Evolutionary conservation across 2,113 vertebrate species (phyloP).

Genomic region (Mastomys coucha): DNA sequence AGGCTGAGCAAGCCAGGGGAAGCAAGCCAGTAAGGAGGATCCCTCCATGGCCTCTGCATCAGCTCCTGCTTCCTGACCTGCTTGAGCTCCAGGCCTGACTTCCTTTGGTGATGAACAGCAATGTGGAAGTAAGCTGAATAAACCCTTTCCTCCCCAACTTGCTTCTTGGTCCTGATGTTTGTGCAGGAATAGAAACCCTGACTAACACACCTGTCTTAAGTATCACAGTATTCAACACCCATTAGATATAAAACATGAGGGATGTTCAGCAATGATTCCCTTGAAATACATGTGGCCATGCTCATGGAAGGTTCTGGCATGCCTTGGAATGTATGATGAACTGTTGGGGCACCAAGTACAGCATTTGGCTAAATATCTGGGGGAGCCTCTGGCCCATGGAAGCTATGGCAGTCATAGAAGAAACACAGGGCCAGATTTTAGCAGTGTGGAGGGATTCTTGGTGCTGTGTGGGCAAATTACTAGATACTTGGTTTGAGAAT

Average conservation of each 20-base stretch:
- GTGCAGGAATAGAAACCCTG: too few species aligned
- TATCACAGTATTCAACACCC: neutral
- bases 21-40: too few species aligned
- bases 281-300: neutral
- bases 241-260: neutral
- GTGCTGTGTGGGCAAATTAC: neutral
- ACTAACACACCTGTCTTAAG: too few species aligned
- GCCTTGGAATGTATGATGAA: neutral
- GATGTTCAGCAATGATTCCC: too few species aligned
- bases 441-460: neutral
- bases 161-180: too few species aligned
- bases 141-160: too few species aligned
- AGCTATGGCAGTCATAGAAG: neutral
- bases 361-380: neutral
- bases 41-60: too few species aligned
- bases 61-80: too few species aligned
- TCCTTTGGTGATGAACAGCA: too few species aligned
- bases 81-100: too few species aligned
- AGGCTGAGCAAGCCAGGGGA: too few species aligned
- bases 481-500: neutral
- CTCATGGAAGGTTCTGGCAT: neutral
- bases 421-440: neutral
- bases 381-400: neutral
- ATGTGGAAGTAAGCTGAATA: too few species aligned
- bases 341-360: neutral